Evolutionary conservation across 2,888 invertebrate species (phyloP), one percentile per base, ranked within the genome.

Genomic region (Adelognathus sp.): DNA sequence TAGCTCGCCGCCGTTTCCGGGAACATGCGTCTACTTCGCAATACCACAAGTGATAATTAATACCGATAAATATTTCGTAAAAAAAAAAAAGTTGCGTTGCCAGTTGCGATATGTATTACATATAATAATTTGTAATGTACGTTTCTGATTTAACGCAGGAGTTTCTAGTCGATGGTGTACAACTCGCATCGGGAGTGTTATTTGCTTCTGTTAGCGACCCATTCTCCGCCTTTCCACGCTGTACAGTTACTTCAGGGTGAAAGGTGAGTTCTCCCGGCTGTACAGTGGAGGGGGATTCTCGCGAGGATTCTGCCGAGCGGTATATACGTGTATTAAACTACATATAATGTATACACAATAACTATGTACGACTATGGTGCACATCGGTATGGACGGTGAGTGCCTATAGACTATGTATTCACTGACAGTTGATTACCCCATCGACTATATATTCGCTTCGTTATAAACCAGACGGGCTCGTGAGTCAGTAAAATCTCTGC

Each of bases 231-330:
- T 84, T 83, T 86, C 82, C 83, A 66, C 79, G 80, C 74, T 83
- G 82, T 85, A 88, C 87, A 86, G 87, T 87, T 88, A 87, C 70
- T 81, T 73, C 81, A 56, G 86, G 86, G 86, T 87, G 87, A 88
- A 88, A 88, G 87, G 87, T 86, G 85, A 87, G 78, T 70, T 71
- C 78, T 74, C 74, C 76, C n/a, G n/a, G n/a, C n/a, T n/a, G n/a
- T 63, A 66, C 72, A 33, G 56, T 6, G 16, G 52, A 29, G 41
- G n/a, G n/a, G n/a, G n/a, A n/a, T n/a, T n/a, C n/a, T 36, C n/a
- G 21, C 56, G 76, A 69, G 73, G 69, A 73, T 78, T 56, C 72
- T 73, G 67, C 72, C 54, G 54, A 39, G 50, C 46, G 16, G 54
- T 39, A 39, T 70, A 27, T 36, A 58, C 33, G 14, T 74, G 39